These are phyloP conservation scores for Drosophila ercepeae DNA, from an alignment of 1,140 invertebrate genomes.

Conservation along the genomic window DNA sequence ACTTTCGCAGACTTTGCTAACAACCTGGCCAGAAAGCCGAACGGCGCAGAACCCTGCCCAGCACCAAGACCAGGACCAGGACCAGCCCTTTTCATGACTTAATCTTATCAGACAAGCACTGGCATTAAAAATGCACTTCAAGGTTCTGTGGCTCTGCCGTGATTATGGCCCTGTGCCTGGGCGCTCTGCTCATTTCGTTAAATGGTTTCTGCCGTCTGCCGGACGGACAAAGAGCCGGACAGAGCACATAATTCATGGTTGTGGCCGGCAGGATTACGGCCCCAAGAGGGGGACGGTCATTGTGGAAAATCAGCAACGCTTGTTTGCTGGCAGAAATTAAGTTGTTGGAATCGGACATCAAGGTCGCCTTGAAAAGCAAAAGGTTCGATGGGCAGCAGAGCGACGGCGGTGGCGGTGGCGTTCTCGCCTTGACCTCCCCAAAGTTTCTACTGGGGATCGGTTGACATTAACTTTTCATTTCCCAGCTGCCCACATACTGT, in stretches of 20 bases:
- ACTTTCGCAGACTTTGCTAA: conserved; percentile 67
- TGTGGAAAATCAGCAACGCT: conserved; percentile 77
- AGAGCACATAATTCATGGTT: conserved; percentile 73
- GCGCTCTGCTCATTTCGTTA: conserved; percentile 66
- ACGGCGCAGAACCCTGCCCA: neutral
- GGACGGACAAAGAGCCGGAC: too few relatives aligned
- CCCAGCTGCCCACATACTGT: conserved; percentile 46
- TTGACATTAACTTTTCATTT: conserved; percentile 37
- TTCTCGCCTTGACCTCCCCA: conserved; percentile 64
- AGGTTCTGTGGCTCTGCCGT: conserved; percentile 53
- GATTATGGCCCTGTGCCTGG: conserved; percentile 55
- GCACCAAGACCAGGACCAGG: conserved; percentile 2
- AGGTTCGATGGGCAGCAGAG: neutral
- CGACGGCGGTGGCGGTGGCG: conserved; percentile 1
- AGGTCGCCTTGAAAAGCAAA: conserved; percentile 41
- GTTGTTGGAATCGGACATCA: conserved; percentile 70
- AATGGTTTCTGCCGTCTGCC: conserved; percentile 70
- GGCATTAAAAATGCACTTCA: conserved; percentile 81
- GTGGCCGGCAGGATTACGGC: conserved; percentile 59
- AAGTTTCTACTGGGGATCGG: conserved; percentile 3
- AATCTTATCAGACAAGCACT: conserved; percentile 81
- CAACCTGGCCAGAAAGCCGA: conserved; percentile 5
- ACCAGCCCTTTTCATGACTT: conserved; percentile 70
- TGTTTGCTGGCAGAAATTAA: conserved; percentile 66
- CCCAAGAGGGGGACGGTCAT: conserved; percentile 43